Percentiles rank a stretch among this genome's conserved stretches.
Evolutionary conservation across 2,888 invertebrate genomes (phyloP).

Genomic region (Lasioglossum villosulum): DNA sequence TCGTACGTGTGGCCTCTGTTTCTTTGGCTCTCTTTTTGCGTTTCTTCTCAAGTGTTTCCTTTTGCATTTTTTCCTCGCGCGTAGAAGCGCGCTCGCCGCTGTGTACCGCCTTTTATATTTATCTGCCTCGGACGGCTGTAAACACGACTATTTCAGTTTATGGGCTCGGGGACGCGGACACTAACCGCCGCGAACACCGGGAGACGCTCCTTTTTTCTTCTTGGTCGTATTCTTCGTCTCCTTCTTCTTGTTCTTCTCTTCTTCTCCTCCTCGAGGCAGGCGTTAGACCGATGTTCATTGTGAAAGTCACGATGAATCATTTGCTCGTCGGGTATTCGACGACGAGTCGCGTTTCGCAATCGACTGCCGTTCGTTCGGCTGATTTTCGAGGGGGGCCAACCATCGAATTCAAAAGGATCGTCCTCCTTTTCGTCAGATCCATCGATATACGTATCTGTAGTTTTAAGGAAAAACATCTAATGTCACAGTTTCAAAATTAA

Average conservation of each 20-base stretch:
- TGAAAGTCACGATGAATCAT: conserved; percentile 65
- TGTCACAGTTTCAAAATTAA: no score
- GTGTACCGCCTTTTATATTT: conserved; percentile 69
- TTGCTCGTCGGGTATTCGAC: conserved; percentile 32
- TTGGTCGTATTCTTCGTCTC: not conserved
- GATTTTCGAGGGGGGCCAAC: conserved; percentile 11
- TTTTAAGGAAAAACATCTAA: no score
- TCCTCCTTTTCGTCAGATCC: no score
- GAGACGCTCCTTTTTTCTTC: conserved; percentile 14
- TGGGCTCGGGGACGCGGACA: conserved; percentile 21
- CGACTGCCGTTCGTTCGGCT: conserved; percentile 27
- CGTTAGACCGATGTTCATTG: conserved; percentile 41
- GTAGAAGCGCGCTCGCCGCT: not conserved
- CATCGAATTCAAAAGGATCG: not conserved
- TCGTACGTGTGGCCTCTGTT: not conserved
- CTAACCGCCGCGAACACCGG: conserved; percentile 22
- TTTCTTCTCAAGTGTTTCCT: conserved; percentile 25
- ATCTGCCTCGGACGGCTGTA: conserved; percentile 64
- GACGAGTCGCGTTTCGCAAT: conserved; percentile 37
- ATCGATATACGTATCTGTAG: no score
- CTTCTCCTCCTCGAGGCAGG: not conserved
- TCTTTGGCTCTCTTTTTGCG: conserved; percentile 39
- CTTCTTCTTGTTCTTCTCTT: not conserved
- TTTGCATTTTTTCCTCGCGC: conserved; percentile 7
- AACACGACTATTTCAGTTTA: conserved; percentile 62